These are phyloP conservation scores for Thymallus thymallus DNA, from an alignment of 2,113 vertebrate genomes.

Conservation along the genomic window DNA sequence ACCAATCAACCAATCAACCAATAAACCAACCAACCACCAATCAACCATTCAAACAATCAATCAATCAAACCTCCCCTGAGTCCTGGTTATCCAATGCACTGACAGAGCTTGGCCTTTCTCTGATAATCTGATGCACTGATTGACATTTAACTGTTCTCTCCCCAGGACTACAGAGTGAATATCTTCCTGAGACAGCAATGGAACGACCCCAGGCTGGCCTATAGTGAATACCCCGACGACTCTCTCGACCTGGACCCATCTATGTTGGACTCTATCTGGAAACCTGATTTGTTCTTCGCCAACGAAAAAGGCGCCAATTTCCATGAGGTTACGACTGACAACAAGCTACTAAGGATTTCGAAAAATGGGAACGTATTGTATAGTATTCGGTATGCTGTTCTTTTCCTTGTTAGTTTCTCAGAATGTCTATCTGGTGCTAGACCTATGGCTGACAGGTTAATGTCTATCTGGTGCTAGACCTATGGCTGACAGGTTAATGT, in stretches of 20 bases:
- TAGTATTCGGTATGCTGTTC: constrained; percentile 85
- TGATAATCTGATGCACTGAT: not conserved
- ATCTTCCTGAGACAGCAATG: constrained; percentile 98
- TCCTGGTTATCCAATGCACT: not conserved
- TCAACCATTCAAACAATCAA: too few species aligned
- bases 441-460: constrained; percentile 39
- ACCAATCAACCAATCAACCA: too few species aligned
- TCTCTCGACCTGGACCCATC: constrained; percentile 96
- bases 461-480: too few species aligned
- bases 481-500: too few species aligned
- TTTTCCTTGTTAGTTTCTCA: constrained; percentile 29
- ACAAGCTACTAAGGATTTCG: constrained; percentile 95
- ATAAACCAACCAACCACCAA: not conserved
- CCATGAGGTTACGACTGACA: constrained; percentile 98
- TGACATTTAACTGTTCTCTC: not conserved
- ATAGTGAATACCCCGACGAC: constrained; percentile 95
- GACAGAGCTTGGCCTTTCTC: not conserved
- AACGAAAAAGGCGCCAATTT: constrained; percentile 99
- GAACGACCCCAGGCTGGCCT: constrained; percentile 96
- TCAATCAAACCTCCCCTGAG: not conserved
- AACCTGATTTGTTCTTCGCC: constrained; percentile 97
- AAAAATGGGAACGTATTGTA: constrained; percentile 96
- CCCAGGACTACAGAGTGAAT: constrained; percentile 95
- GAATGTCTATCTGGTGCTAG: constrained; percentile 40
- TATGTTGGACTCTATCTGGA: constrained; percentile 99